phyloP scores from a whole-genome alignment of 2,113 vertebrate species.

The Rhinichthys klamathensis region DNA sequence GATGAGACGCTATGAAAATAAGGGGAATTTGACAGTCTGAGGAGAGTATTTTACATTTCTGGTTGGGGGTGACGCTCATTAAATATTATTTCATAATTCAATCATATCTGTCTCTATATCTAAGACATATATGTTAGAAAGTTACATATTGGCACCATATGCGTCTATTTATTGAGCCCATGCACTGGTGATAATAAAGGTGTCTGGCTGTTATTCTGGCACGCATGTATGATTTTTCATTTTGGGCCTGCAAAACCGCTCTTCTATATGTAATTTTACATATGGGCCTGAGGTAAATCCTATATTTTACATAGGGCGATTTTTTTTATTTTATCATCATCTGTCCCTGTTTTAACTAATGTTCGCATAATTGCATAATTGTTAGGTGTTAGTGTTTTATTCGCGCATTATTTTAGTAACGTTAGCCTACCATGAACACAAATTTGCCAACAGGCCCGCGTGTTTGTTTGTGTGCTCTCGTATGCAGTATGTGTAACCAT shows the following conservation, averaged over 20 bases:
- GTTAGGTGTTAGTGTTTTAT: conserved; percentile 43
- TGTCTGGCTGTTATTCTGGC: neutral
- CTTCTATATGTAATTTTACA: conserved; percentile 50
- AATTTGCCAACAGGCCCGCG: conserved; percentile 64
- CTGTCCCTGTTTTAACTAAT: neutral
- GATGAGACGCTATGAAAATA: conserved; percentile 50
- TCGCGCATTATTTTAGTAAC: conserved; percentile 68
- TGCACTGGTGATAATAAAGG: neutral
- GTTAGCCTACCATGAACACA: conserved; percentile 57
- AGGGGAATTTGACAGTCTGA: conserved; percentile 47
- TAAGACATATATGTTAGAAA: neutral
- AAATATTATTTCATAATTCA: conserved; percentile 1
- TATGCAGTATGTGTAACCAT: conserved; percentile 73
- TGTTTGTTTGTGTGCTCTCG: conserved; percentile 50
- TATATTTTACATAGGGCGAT: neutral
- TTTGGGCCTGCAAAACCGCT: conserved; percentile 24
- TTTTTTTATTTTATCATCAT: neutral
- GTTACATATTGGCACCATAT: neutral
- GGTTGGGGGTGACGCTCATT: neutral
- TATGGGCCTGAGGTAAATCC: neutral
- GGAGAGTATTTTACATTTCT: neutral
- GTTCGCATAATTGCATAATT: conserved; percentile 30
- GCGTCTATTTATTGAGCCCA: neutral
- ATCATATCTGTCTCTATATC: neutral
- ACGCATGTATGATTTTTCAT: conserved; percentile 24